phyloP scores from a whole-genome alignment of 2,113 vertebrate species.

The Struthio camelus region DNA sequence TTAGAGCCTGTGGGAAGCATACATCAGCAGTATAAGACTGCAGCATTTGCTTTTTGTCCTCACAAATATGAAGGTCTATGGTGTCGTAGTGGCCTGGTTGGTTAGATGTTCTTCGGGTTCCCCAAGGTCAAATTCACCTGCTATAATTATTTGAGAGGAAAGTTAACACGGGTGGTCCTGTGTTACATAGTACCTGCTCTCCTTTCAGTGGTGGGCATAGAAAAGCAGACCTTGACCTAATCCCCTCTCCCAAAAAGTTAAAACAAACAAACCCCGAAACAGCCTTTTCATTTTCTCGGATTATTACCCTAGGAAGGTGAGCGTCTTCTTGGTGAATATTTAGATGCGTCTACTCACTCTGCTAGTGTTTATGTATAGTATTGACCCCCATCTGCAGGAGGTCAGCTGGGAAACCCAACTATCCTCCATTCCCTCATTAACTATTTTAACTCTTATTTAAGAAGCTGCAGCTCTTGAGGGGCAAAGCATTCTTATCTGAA shows the following conservation, averaged over 20 bases:
- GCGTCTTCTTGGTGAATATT: background rate
- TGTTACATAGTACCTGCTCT: background rate
- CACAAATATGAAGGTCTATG: background rate
- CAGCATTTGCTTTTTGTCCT: background rate
- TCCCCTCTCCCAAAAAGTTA: background rate
- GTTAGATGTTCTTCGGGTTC: background rate
- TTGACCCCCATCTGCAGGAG: background rate
- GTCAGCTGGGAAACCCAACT: background rate
- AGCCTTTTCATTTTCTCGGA: background rate
- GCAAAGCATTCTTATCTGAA: background rate
- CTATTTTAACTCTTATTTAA: background rate
- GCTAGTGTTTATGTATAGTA: background rate
- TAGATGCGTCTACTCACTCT: background rate
- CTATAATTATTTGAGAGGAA: background rate
- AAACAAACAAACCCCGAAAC: background rate
- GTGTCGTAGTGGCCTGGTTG: background rate
- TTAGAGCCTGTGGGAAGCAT: background rate
- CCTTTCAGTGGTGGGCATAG: background rate
- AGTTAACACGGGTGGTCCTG: background rate
- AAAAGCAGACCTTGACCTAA: background rate
- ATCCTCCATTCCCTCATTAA: background rate
- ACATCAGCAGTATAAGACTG: background rate
- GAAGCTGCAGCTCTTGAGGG: background rate
- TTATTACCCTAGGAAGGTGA: background rate
- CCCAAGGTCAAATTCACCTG: background rate